These are phyloP conservation scores for Acrobasis repandana DNA, from an alignment of 2,888 invertebrate species.

Conservation along the genomic window DNA sequence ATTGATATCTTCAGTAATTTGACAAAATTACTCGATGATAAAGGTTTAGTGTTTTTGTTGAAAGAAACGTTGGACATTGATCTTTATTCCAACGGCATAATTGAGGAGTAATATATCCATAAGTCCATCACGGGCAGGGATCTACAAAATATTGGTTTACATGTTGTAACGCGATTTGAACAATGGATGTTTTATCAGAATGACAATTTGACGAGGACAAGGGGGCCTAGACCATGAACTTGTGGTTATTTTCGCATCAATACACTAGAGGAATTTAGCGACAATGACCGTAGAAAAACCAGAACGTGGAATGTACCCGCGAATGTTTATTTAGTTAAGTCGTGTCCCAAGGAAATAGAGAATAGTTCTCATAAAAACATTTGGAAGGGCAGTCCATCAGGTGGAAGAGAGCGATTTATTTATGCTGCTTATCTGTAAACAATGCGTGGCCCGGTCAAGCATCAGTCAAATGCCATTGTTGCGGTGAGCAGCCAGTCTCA, in stretches of 20 bases:
- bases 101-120: slow-evolving; percentile 42
- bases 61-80: slow-evolving; percentile 42
- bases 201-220: slow-evolving; percentile 63
- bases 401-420: slow-evolving; percentile 59
- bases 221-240: slow-evolving; percentile 38
- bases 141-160: slow-evolving; percentile 66
- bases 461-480: slow-evolving; percentile 57
- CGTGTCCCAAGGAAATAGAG: slow-evolving; percentile 44
- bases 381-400: slow-evolving; percentile 55
- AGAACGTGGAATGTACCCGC: not conserved
- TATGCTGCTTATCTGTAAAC: slow-evolving; percentile 70
- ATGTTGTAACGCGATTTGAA: slow-evolving; percentile 57
- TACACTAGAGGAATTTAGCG: slow-evolving; percentile 55
- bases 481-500: slow-evolving; percentile 24
- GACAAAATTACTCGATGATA: slow-evolving; percentile 70
- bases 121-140: slow-evolving; percentile 45
- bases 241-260: slow-evolving; percentile 62
- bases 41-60: slow-evolving; percentile 26
- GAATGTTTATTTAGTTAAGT: slow-evolving; percentile 27
- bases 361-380: slow-evolving; percentile 52
- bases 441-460: slow-evolving; percentile 57
- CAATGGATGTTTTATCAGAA: slow-evolving; percentile 58
- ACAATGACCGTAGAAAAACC: slow-evolving; percentile 27
- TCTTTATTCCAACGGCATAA: slow-evolving; percentile 42
- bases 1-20: slow-evolving; percentile 70